phyloP scores from a whole-genome alignment of 2,797 vertebrate species.

The Characodon lateralis region DNA sequence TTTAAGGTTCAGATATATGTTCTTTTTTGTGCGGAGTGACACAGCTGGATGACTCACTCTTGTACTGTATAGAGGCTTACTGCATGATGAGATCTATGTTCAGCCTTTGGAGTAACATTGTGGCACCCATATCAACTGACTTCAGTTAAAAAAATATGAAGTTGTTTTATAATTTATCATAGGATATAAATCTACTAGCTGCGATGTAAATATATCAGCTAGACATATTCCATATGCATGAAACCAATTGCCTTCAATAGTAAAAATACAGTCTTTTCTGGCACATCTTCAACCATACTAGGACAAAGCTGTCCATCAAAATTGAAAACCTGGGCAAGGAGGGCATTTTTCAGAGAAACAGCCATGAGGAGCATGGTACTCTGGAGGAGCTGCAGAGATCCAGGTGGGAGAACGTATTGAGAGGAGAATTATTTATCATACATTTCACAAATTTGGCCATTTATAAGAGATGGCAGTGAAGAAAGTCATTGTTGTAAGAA shows the following conservation, averaged over 20 bases:
- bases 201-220: not conserved
- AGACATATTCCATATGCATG: not conserved
- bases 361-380: not conserved
- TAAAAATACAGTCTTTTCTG: not conserved
- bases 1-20: slow-evolving; percentile 47
- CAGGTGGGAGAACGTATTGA: not conserved
- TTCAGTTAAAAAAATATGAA: not conserved
- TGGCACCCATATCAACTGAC: slow-evolving; percentile 1
- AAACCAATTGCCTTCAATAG: not conserved
- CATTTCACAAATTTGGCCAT: not conserved
- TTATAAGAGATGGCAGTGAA: not conserved
- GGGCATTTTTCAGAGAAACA: no score
- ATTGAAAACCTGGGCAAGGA: not conserved
- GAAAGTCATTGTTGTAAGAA: not conserved
- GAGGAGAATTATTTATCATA: not conserved
- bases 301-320: not conserved
- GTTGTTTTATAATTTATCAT: not conserved
- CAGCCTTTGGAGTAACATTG: not conserved
- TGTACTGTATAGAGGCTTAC: not conserved
- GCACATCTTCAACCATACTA: not conserved
- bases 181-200: not conserved
- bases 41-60: slow-evolving; percentile 7
- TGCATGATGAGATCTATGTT: slow-evolving; percentile 3
- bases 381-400: not conserved
- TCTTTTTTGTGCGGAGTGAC: slow-evolving; percentile 29